Conservation (phyloP, 2,888 invertebrate genomes). For the Hirtodrosophila confusa region DNA sequence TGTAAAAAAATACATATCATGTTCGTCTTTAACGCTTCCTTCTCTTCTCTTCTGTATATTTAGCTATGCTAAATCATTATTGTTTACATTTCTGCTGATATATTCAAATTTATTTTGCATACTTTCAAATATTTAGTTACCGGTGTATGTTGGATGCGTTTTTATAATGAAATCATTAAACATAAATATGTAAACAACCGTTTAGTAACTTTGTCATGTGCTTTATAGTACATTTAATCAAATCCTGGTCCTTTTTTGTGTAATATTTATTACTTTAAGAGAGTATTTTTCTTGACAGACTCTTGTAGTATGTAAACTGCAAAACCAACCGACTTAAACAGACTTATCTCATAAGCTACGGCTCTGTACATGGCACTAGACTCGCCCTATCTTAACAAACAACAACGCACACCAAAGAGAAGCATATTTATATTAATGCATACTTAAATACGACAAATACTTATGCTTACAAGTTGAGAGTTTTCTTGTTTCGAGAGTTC, state of each 20-base stretch:
- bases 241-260: conserved; percentile 71
- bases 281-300: conserved; percentile 34
- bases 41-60: conserved; percentile 39
- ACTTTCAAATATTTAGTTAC: conserved; percentile 20
- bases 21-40: conserved; percentile 35
- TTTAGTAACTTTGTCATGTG: conserved; percentile 68
- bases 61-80: conserved; percentile 75
- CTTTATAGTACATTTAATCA: conserved; percentile 63
- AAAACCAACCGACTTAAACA: conserved; percentile 41
- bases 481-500: not conserved
- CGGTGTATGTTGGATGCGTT: conserved; percentile 12
- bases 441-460: conserved; percentile 15
- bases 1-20: conserved; percentile 74
- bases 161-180: conserved; percentile 36
- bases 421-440: conserved; percentile 19
- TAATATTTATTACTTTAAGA: conserved; percentile 14
- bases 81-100: conserved; percentile 68
- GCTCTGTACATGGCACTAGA: conserved; percentile 60
- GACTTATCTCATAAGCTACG: conserved; percentile 51
- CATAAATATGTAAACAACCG: conserved; percentile 62
- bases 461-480: conserved; percentile 2
- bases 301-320: conserved; percentile 8
- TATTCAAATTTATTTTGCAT: conserved; percentile 31
- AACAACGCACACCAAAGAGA: conserved; percentile 47
- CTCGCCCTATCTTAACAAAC: conserved; percentile 37